Base-by-base conservation (phyloP, 2,113 vertebrate species). In the Fulmarus glacialis region DNA sequence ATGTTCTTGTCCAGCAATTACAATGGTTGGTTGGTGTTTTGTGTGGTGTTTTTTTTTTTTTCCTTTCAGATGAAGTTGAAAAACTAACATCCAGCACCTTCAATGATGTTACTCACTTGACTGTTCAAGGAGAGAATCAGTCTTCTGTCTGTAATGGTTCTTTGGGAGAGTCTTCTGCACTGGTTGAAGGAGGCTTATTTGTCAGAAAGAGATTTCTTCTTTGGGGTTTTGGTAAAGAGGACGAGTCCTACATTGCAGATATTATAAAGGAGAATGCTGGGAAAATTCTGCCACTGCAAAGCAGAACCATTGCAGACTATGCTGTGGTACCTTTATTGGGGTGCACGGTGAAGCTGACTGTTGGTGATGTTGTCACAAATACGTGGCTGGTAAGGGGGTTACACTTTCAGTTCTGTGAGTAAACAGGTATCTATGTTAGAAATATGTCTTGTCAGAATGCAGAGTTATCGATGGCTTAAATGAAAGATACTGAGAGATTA, bases 291-390 rank as follows among this genome's bases (percentile, higher is more conserved):
- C 91, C 89, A 0, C 98, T 97, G 16, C 98, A 98, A 4, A 99
- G 97, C 23, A 98, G 99, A 81, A 97, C 96, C 6, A 97, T 99
- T 67, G 99, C 99, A 4, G 99, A 99, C 97, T 99, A 99, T 60
- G 99, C 99, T 8, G 98, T 99, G 73, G 99, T 99, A 9, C 99
- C 99, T 8, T 96, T 99, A 63, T 74, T 99, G 91, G 99, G 99
- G 17, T 99, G 99, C 88, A 95, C 98, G 1, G 99, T 99, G 90
- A 98, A 99, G 90, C 97, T 97, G 18, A 99, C 99, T 19, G 99
- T 99, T 85, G 98, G 99, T 26, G 99, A 99, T n/a, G 99, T 99
- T 26, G 99, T 99, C 90, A 99, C 99, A 47, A 99, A 99, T 60
- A 99, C 99, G 0, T 99, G 99, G 99, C 99, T 99, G 99, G 99